Percentiles rank a stretch among this genome's conserved stretches.
Evolutionary conservation across 1,140 invertebrate genomes (phyloP).

Genomic region (Whitmania pigra): DNA sequence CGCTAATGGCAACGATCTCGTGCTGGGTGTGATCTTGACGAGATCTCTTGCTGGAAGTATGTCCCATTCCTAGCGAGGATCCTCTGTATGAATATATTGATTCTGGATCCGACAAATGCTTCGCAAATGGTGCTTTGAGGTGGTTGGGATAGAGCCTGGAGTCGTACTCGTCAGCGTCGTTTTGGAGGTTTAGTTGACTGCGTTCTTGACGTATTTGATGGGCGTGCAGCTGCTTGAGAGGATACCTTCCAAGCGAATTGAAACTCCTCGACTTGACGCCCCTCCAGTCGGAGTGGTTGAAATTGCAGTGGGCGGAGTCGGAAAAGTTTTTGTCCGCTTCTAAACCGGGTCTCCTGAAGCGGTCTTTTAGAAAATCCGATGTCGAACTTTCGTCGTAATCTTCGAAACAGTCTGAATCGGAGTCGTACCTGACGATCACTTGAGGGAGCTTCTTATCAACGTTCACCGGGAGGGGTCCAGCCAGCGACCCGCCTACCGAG

Average conservation of each 20-base stretch:
- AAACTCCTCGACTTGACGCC: neutral
- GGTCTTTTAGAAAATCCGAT: no score
- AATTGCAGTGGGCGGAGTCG: no score
- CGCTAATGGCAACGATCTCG: slow-evolving; percentile 5
- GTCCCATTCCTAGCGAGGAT: neutral
- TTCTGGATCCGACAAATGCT: neutral
- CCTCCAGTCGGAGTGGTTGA: no score
- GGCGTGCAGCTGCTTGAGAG: neutral
- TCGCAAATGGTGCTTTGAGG: neutral
- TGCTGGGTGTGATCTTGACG: neutral
- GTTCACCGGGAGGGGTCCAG: no score
- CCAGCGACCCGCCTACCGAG: no score
- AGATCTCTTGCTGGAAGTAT: slow-evolving; percentile 9
- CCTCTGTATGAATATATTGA: neutral
- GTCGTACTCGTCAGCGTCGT: slow-evolving; percentile 1
- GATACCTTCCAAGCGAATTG: neutral
- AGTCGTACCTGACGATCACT: no score
- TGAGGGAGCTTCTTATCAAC: no score
- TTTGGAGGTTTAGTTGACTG: neutral
- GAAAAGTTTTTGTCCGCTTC: no score
- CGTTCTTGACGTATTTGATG: neutral
- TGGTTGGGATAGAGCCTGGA: neutral
- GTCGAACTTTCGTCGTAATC: no score
- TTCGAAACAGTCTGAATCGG: no score
- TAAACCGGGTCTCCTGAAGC: no score